Evolutionary conservation across 2,113 vertebrate species (phyloP).

Genomic region (Myotis yumanensis): DNA sequence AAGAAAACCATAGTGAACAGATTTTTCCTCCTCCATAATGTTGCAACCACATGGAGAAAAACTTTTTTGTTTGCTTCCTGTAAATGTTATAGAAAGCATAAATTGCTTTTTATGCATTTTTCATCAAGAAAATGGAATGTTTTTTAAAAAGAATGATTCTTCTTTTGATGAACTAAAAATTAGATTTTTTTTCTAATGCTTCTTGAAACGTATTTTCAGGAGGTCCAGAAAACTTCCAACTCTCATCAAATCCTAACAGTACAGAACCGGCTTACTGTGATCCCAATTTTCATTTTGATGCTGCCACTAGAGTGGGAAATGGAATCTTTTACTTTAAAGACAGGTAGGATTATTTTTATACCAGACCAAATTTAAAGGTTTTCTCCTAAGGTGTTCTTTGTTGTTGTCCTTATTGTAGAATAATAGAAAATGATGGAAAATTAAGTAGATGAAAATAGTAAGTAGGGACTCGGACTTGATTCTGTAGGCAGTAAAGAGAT

Average conservation of each 20-base stretch:
- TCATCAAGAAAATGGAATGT: background rate
- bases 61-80: background rate
- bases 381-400: background rate
- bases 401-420: background rate
- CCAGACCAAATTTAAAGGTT: background rate
- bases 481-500: background rate
- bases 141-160: background rate
- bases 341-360: slow-evolving; percentile 74
- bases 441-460: background rate
- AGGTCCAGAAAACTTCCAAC: background rate
- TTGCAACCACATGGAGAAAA: background rate
- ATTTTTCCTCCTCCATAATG: background rate
- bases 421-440: background rate
- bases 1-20: background rate
- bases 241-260: background rate
- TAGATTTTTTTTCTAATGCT: background rate
- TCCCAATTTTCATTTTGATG: slow-evolving; percentile 85
- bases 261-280: slow-evolving; percentile 79
- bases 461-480: background rate
- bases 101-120: background rate
- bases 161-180: background rate
- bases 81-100: background rate
- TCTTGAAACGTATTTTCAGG: slow-evolving; percentile 75
- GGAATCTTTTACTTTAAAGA: slow-evolving; percentile 91
- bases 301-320: slow-evolving; percentile 83